phyloP scores from a whole-genome alignment of 2,113 vertebrate genomes.

The Phaethon lepturus region DNA sequence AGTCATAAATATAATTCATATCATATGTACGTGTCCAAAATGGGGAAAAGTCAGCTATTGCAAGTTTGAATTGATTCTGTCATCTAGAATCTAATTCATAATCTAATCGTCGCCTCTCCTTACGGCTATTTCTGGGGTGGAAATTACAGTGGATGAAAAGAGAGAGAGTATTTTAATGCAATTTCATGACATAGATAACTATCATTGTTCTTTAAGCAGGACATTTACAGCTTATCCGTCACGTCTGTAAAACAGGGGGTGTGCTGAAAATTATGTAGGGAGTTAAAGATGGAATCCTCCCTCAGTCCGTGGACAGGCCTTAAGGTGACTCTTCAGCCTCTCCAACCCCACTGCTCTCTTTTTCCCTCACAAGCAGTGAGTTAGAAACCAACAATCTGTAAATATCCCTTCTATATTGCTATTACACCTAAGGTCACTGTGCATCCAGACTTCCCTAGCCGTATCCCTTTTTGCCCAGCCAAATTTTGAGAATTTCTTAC shows the following conservation, averaged over 20 bases:
- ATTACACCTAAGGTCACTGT: not conserved
- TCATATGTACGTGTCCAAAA: not conserved
- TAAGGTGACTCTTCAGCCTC: not conserved
- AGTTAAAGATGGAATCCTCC: not conserved
- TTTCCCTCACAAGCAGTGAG: not conserved
- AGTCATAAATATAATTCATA: slow-evolving; percentile 51
- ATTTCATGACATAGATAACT: slow-evolving; percentile 45
- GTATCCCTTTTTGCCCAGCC: not conserved
- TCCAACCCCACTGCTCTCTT: not conserved
- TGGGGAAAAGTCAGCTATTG: slow-evolving; percentile 25
- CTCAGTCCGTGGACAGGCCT: not conserved
- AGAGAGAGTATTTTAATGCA: slow-evolving; percentile 51
- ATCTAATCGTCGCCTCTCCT: slow-evolving; percentile 31
- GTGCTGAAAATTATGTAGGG: slow-evolving; percentile 8
- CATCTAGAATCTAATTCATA: slow-evolving; percentile 50
- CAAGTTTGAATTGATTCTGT: slow-evolving; percentile 49
- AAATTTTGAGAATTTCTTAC: not conserved
- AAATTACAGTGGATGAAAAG: slow-evolving; percentile 59
- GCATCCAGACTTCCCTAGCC: not conserved
- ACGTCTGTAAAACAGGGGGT: not conserved
- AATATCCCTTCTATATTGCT: not conserved
- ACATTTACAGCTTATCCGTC: slow-evolving; percentile 10
- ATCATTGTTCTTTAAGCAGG: slow-evolving; percentile 50
- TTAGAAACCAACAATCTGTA: not conserved
- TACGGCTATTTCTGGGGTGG: slow-evolving; percentile 51